Percentiles rank a stretch among this genome's conserved stretches.
These are phyloP conservation scores for Percopsis transmontana DNA, from an alignment of 2,113 vertebrate genomes.

Conservation along the genomic window DNA sequence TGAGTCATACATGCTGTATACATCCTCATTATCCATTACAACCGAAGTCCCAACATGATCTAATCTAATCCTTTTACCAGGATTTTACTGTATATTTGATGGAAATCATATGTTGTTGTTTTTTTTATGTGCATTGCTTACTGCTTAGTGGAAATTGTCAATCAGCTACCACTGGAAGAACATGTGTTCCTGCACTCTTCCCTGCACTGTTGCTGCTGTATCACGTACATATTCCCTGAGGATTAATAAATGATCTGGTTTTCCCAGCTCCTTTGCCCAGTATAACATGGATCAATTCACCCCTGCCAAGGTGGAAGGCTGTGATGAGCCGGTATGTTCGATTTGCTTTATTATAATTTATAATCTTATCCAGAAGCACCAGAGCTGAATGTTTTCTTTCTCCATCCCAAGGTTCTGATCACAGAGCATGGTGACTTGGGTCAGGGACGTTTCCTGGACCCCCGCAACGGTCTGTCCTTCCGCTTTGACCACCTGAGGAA, in stretches of 20 bases:
- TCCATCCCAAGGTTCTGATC: constrained; percentile 86
- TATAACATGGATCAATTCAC: constrained; percentile 99
- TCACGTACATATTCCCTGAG: too few species aligned
- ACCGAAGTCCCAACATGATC: background rate
- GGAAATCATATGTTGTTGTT: background rate
- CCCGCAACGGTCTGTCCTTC: constrained; percentile 90
- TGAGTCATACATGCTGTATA: constrained; percentile 74
- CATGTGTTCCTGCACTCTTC: background rate
- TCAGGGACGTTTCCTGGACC: constrained; percentile 94
- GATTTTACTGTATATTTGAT: background rate
- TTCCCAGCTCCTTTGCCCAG: constrained; percentile 93
- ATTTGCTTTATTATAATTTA: background rate
- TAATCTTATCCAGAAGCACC: background rate
- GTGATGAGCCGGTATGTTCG: constrained; percentile 90
- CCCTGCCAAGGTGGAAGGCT: constrained; percentile 94
- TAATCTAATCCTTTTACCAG: too few species aligned
- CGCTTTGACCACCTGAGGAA: constrained; percentile 97
- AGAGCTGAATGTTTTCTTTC: background rate
- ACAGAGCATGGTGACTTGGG: constrained; percentile 97
- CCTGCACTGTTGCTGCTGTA: too few species aligned
- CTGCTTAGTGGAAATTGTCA: background rate
- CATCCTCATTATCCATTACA: background rate
- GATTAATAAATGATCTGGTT: background rate
- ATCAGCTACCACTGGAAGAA: background rate
- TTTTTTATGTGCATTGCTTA: background rate